Conservation (phyloP, 2,888 invertebrate genomes). For the Rhagonycha lutea region DNA sequence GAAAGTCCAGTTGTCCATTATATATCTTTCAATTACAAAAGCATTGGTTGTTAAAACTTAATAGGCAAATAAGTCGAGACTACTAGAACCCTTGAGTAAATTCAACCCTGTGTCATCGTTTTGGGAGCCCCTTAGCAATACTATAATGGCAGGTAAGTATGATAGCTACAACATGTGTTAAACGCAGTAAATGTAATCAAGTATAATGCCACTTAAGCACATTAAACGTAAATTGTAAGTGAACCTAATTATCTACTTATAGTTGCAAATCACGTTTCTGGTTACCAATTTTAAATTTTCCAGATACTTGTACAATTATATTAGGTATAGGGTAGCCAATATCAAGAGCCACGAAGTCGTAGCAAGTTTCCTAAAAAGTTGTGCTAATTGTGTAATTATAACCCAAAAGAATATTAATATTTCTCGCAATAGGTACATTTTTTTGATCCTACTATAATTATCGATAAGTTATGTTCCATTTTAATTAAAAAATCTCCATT, state of each 20-base stretch:
- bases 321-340: background rate
- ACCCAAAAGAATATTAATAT: background rate
- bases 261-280: background rate
- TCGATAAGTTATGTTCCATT: constrained; percentile 8
- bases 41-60: background rate
- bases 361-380: background rate
- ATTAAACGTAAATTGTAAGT: constrained; percentile 26
- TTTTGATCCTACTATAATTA: constrained; percentile 10
- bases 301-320: background rate
- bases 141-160: constrained; percentile 38
- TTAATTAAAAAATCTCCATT: constrained; percentile 21
- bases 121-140: constrained; percentile 37
- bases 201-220: constrained; percentile 29
- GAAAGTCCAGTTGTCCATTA: too few relatives aligned
- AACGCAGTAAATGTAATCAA: constrained; percentile 34
- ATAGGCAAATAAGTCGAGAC: background rate
- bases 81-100: background rate
- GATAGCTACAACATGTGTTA: constrained; percentile 36
- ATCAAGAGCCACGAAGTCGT: background rate
- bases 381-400: background rate
- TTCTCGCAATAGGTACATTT: background rate
- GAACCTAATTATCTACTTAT: constrained; percentile 20
- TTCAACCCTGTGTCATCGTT: constrained; percentile 28
- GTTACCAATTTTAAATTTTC: background rate
- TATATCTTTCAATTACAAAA: background rate